A percentile compares a stretch with the other conserved stretches of the same genome.
These are phyloP conservation scores for Allygus modestus DNA, from an alignment of 2,888 invertebrate genomes.

Conservation along the genomic window DNA sequence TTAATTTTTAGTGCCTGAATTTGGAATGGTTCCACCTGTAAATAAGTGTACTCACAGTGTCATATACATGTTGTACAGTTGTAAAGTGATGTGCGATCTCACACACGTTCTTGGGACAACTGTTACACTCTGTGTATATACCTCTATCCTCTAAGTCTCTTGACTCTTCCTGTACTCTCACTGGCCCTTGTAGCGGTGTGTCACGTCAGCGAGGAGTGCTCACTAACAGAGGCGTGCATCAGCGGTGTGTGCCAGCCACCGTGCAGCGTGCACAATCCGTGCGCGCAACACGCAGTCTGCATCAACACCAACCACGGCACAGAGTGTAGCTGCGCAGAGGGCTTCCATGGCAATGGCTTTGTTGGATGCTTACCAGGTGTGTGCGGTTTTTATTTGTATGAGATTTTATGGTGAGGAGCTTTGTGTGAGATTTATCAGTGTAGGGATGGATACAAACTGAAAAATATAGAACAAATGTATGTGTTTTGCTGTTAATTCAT, in stretches of 20 bases:
- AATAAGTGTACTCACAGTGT: background rate
- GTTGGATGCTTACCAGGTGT: slow-evolving; percentile 89
- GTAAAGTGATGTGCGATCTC: slow-evolving; percentile 42
- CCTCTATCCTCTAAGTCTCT: slow-evolving; percentile 63
- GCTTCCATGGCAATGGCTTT: slow-evolving; percentile 92
- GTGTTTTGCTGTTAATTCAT: no score
- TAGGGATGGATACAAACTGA: no score
- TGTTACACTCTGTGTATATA: slow-evolving; percentile 52
- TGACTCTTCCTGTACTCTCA: slow-evolving; percentile 65
- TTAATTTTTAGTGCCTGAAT: background rate
- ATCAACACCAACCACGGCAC: slow-evolving; percentile 92
- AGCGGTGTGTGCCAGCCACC: slow-evolving; percentile 91
- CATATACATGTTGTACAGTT: slow-evolving; percentile 28
- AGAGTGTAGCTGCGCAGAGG: slow-evolving; percentile 91
- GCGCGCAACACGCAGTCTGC: slow-evolving; percentile 89
- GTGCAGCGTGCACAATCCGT: slow-evolving; percentile 91
- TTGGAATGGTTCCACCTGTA: slow-evolving; percentile 30
- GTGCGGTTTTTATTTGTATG: no score
- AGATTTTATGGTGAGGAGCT: no score
- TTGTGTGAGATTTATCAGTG: no score
- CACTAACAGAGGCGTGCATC: slow-evolving; percentile 91
- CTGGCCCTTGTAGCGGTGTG: slow-evolving; percentile 84
- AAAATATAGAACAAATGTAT: no score
- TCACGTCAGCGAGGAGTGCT: slow-evolving; percentile 91
- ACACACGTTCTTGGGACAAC: slow-evolving; percentile 57